Evolutionary conservation across 2,888 invertebrate genomes (phyloP).

Genomic region (Volucella inflata): DNA sequence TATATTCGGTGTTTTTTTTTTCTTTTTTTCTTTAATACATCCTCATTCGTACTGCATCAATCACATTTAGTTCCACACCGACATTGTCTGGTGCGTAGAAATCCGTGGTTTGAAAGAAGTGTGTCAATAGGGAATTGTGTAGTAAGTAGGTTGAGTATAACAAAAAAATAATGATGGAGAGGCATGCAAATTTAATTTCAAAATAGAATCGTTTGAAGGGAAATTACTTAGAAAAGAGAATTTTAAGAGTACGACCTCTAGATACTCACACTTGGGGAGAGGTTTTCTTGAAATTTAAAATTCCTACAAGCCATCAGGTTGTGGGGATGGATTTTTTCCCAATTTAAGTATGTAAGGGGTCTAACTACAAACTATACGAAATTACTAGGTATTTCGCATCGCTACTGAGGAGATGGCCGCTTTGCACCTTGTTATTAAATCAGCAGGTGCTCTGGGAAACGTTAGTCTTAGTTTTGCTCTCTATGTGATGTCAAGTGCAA

Average conservation of each 20-base stretch:
- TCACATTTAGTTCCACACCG: slow-evolving; percentile 49
- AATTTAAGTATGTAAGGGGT: too few species aligned
- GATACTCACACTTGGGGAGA: too few species aligned
- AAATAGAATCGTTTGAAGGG: slow-evolving; percentile 10
- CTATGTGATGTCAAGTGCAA: neutral
- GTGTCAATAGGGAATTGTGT: slow-evolving; percentile 40
- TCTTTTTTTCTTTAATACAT: neutral
- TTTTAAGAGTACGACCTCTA: neutral
- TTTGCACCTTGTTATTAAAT: too few species aligned
- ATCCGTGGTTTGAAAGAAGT: slow-evolving; percentile 18
- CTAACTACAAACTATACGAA: too few species aligned
- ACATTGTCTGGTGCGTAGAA: slow-evolving; percentile 22
- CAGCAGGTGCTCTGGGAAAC: neutral
- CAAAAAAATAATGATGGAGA: slow-evolving; percentile 21
- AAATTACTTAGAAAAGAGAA: neutral
- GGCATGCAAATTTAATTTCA: slow-evolving; percentile 49
- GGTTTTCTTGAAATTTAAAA: too few species aligned
- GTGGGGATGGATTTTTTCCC: too few species aligned
- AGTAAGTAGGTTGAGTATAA: neutral
- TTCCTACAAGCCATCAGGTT: too few species aligned
- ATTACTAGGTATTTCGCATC: too few species aligned
- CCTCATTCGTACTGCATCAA: slow-evolving; percentile 56
- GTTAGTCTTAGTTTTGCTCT: neutral
- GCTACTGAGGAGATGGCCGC: too few species aligned
- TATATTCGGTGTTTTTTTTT: neutral